Conservation (phyloP, 1,140 invertebrate species). For the Notospermus geniculatus region DNA sequence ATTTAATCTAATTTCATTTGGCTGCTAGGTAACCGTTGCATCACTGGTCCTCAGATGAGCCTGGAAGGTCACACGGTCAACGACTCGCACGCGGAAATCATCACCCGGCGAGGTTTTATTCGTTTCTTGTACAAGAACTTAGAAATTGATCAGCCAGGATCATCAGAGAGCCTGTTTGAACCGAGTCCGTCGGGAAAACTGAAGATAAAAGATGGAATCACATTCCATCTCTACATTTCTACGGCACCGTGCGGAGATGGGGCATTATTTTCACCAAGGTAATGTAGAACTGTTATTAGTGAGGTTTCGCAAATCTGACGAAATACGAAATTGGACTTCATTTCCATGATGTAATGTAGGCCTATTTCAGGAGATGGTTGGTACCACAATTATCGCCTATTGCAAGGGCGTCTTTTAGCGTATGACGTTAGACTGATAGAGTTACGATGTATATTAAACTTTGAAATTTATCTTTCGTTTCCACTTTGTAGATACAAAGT, state of each 20-base stretch:
- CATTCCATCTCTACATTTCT: constrained; percentile 93
- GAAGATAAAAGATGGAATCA: constrained; percentile 67
- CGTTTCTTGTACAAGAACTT: constrained; percentile 56
- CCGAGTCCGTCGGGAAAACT: constrained; percentile 33
- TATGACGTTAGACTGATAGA: too few relatives aligned
- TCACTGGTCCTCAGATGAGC: constrained; percentile 56
- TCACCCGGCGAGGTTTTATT: constrained; percentile 50
- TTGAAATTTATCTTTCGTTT: too few relatives aligned
- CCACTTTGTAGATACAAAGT: too few relatives aligned
- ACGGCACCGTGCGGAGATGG: constrained; percentile 97
- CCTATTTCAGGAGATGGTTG: too few relatives aligned
- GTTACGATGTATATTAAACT: too few relatives aligned
- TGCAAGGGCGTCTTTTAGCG: too few relatives aligned
- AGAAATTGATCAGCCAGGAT: constrained; percentile 35
- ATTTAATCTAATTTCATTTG: too few relatives aligned
- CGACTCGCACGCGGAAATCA: constrained; percentile 54
- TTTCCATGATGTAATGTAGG: too few relatives aligned
- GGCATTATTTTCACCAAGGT: constrained; percentile 81
- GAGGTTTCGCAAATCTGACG: too few relatives aligned
- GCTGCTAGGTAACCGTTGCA: constrained; percentile 53
- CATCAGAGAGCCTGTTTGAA: constrained; percentile 48
- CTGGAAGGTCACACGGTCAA: constrained; percentile 55
- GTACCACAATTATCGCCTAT: too few relatives aligned
- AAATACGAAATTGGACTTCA: too few relatives aligned
- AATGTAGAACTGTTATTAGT: too few relatives aligned